Conservation (phyloP, 2,113 vertebrate genomes). For the Piaya cayana region DNA sequence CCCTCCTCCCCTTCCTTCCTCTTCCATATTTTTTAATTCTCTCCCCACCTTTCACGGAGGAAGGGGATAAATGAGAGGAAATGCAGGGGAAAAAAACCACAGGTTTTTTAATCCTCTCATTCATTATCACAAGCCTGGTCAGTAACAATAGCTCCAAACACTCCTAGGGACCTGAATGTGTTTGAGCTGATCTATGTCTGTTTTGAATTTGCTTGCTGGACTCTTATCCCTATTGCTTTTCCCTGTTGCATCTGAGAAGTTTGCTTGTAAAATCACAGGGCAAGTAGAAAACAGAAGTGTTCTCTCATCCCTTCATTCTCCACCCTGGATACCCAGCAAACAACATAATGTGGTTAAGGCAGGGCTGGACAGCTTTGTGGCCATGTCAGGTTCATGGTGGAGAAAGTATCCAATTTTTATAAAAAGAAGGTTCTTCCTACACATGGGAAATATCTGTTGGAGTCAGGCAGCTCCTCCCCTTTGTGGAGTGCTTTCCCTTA, state of each 20-base stretch:
- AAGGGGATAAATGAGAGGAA: slow-evolving; percentile 6
- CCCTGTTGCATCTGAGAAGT: neutral
- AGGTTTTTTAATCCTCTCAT: neutral
- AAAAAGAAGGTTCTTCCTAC: neutral
- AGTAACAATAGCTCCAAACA: neutral
- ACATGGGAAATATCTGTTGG: neutral
- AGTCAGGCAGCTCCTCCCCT: neutral
- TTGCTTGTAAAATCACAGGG: neutral
- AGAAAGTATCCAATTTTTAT: neutral
- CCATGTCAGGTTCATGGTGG: neutral
- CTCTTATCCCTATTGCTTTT: neutral
- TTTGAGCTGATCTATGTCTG: neutral
- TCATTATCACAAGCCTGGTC: neutral
- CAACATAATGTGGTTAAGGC: neutral
- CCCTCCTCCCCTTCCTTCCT: neutral
- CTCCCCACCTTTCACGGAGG: slow-evolving; percentile 6
- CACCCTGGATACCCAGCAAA: neutral
- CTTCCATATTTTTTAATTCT: slow-evolving; percentile 20
- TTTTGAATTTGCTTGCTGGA: neutral
- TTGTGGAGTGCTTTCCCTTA: neutral
- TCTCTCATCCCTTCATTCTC: neutral
- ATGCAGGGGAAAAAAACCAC: neutral
- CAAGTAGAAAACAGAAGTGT: neutral
- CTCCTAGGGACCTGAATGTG: neutral
- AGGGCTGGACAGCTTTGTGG: neutral